A percentile compares a stretch with the other conserved stretches of the same genome.
phyloP scores from a whole-genome alignment of 2,888 invertebrate species.

The Callyntrura sp. region DNA sequence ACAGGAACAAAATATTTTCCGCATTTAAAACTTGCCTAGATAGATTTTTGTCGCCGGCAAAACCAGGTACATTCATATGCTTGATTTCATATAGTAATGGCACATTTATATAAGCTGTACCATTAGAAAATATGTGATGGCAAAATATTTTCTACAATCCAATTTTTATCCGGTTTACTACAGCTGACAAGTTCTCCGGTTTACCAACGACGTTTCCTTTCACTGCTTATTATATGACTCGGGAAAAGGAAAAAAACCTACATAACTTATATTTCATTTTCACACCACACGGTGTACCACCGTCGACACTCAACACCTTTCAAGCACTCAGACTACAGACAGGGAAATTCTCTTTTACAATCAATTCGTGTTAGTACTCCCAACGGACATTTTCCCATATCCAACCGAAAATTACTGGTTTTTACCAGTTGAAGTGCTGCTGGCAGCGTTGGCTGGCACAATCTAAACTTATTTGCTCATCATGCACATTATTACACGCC shows the following conservation, averaged over 20 bases:
- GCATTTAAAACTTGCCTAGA: background rate
- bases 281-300: background rate
- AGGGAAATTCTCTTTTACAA: constrained; percentile 41
- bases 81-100: background rate
- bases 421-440: too few species aligned
- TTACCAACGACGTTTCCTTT: constrained; percentile 36
- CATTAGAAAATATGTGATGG: constrained; percentile 44
- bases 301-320: background rate
- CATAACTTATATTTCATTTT: too few species aligned
- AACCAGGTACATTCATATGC: background rate
- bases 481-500: too few species aligned
- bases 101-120: background rate
- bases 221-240: background rate
- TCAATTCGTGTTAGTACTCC: constrained; percentile 52
- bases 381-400: too few species aligned
- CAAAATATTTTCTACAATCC: constrained; percentile 50
- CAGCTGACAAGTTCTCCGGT: constrained; percentile 45
- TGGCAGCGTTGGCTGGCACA: too few species aligned
- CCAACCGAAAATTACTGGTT: too few species aligned
- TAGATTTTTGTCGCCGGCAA: background rate
- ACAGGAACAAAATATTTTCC: background rate
- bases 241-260: background rate
- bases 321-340: background rate
- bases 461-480: too few species aligned
- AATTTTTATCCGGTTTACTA: constrained; percentile 59